A percentile compares a stretch with the other conserved stretches of the same genome.
Evolutionary conservation across 2,888 invertebrate genomes (phyloP).

Genomic region (Hirtodrosophila alboralis): DNA sequence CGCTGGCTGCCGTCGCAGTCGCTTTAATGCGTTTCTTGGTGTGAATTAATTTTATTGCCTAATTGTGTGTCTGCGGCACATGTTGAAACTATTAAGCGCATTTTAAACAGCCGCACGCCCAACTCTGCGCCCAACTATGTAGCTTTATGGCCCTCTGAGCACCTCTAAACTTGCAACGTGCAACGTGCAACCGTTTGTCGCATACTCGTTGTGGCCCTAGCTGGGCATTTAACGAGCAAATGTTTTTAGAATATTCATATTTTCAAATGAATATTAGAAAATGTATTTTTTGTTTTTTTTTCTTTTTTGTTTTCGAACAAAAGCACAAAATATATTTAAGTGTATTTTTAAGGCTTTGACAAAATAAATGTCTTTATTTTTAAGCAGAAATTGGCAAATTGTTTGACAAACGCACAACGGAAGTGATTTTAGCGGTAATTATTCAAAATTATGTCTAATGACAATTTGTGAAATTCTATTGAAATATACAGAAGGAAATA

Average conservation of each 20-base stretch:
- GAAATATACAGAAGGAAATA: slow-evolving; percentile 8
- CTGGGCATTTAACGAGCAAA: slow-evolving; percentile 24
- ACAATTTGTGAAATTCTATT: slow-evolving; percentile 10
- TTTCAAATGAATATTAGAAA: slow-evolving; percentile 38
- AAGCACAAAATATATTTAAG: too few relatives aligned
- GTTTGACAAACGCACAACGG: slow-evolving; percentile 46
- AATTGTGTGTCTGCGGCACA: slow-evolving; percentile 80
- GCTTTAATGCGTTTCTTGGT: slow-evolving; percentile 74
- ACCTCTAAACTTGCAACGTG: background rate
- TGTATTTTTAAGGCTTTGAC: slow-evolving; percentile 29
- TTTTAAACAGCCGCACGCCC: slow-evolving; percentile 52
- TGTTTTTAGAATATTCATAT: slow-evolving; percentile 20
- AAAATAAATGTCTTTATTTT: slow-evolving; percentile 78
- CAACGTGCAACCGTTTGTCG: too few relatives aligned
- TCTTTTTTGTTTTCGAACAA: slow-evolving; percentile 9
- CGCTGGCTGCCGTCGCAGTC: slow-evolving; percentile 29
- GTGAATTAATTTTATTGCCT: slow-evolving; percentile 82
- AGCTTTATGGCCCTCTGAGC: slow-evolving; percentile 58
- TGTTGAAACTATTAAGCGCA: slow-evolving; percentile 83
- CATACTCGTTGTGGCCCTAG: too few relatives aligned
- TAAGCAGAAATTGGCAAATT: slow-evolving; percentile 60
- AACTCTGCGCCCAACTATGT: slow-evolving; percentile 59
- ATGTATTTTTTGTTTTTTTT: too few relatives aligned
- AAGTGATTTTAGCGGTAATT: slow-evolving; percentile 42
- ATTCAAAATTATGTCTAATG: slow-evolving; percentile 14